Conservation (phyloP, 2,888 invertebrate genomes). For the Galeruca laticollis region DNA sequence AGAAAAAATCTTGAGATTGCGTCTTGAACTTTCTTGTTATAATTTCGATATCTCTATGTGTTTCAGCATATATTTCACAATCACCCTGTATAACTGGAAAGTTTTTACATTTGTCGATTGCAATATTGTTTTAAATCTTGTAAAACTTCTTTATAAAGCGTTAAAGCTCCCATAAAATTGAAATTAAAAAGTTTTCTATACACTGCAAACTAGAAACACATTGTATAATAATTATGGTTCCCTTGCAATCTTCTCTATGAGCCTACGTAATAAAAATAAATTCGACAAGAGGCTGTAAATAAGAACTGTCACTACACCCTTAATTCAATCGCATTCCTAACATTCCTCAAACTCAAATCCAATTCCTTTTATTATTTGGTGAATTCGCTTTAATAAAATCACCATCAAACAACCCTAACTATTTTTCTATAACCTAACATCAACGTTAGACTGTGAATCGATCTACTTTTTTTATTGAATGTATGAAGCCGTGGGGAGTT, state of each 20-base stretch:
- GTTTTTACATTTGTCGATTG: too few species aligned
- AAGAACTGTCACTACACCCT: slow-evolving; percentile 26
- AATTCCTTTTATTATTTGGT: background rate
- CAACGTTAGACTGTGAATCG: background rate
- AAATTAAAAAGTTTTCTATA: background rate
- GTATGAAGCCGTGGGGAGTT: slow-evolving; percentile 55
- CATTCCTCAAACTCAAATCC: slow-evolving; percentile 43
- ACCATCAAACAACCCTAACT: slow-evolving; percentile 54
- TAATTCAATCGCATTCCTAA: slow-evolving; percentile 38
- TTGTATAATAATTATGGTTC: slow-evolving; percentile 14
- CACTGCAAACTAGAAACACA: too few species aligned
- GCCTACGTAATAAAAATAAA: slow-evolving; percentile 11
- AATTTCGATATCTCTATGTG: too few species aligned
- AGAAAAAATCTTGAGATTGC: too few species aligned
- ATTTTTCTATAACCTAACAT: background rate
- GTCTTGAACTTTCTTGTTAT: too few species aligned
- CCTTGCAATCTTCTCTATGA: background rate
- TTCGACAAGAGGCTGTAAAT: slow-evolving; percentile 30
- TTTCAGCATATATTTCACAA: too few species aligned
- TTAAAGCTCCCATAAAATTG: too few species aligned
- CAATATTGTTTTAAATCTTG: too few species aligned
- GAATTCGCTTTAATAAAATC: slow-evolving; percentile 52
- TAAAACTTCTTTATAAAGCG: too few species aligned
- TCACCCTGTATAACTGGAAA: too few species aligned
- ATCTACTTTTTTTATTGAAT: background rate